These are phyloP conservation scores for Callimico goeldii DNA, from an alignment of 2,797 vertebrate genomes.

Conservation along the genomic window DNA sequence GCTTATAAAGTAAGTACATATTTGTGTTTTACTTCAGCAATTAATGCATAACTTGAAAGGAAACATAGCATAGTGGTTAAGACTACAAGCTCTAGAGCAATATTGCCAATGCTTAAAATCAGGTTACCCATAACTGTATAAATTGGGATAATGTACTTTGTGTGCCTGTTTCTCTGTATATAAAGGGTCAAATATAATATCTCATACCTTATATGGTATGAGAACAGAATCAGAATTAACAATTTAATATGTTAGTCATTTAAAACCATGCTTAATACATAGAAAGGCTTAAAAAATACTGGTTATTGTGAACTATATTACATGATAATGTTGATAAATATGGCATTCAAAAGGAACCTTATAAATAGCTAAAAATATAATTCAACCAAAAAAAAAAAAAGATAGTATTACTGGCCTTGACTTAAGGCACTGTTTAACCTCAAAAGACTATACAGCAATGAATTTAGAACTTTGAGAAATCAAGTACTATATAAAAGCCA, in stretches of 20 bases:
- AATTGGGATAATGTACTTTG: neutral
- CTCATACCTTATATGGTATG: neutral
- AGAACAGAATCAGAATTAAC: neutral
- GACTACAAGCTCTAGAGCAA: neutral
- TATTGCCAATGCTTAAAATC: neutral
- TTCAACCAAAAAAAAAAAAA: neutral
- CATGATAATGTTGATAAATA: neutral
- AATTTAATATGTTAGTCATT: neutral
- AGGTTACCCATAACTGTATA: neutral
- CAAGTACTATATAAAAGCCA: neutral
- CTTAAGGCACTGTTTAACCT: neutral
- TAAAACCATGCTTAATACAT: neutral
- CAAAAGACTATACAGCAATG: neutral
- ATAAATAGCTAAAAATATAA: neutral
- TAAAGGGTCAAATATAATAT: neutral
- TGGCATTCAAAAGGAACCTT: neutral
- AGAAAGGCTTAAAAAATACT: neutral
- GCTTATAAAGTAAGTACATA: neutral
- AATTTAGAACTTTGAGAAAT: neutral
- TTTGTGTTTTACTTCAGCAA: neutral
- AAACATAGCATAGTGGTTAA: neutral
- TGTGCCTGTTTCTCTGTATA: neutral
- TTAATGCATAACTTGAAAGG: neutral
- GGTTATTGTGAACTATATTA: neutral
- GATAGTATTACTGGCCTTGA: neutral